Percentiles rank a stretch among this genome's conserved stretches.
These are phyloP conservation scores for Candoia aspera DNA, from an alignment of 2,113 vertebrate species.

Conservation along the genomic window DNA sequence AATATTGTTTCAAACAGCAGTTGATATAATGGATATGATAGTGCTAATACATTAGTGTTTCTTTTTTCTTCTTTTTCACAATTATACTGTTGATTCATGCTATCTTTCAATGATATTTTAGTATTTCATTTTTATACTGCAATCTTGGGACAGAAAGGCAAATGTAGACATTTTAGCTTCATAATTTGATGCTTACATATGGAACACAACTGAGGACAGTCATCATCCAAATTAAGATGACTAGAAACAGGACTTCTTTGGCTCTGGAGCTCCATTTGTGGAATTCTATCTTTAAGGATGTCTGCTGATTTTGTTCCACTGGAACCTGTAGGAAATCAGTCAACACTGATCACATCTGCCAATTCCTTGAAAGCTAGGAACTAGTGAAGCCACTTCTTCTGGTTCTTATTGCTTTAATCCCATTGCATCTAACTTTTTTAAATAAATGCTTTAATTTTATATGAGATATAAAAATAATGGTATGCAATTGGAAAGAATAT, in stretches of 20 bases:
- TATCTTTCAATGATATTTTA: background rate
- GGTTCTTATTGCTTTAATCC: background rate
- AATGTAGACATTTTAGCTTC: background rate
- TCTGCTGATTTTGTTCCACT: background rate
- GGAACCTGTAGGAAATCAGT: background rate
- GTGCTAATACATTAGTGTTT: no score
- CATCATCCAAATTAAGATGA: background rate
- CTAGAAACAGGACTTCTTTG: background rate
- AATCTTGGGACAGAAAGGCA: background rate
- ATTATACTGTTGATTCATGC: background rate
- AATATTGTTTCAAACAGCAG: background rate
- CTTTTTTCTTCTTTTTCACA: background rate
- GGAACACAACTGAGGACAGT: background rate
- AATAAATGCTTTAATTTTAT: background rate
- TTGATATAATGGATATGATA: no score
- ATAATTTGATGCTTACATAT: background rate
- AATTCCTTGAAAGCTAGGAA: background rate
- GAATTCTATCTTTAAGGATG: background rate
- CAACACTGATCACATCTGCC: background rate
- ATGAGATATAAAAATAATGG: background rate
- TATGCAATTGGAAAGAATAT: background rate
- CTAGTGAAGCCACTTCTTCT: background rate
- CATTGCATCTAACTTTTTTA: background rate
- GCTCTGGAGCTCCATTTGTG: background rate
- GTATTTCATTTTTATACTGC: background rate